Conservation (phyloP, 2,888 invertebrate species). For the Scrobipalpa costella region DNA sequence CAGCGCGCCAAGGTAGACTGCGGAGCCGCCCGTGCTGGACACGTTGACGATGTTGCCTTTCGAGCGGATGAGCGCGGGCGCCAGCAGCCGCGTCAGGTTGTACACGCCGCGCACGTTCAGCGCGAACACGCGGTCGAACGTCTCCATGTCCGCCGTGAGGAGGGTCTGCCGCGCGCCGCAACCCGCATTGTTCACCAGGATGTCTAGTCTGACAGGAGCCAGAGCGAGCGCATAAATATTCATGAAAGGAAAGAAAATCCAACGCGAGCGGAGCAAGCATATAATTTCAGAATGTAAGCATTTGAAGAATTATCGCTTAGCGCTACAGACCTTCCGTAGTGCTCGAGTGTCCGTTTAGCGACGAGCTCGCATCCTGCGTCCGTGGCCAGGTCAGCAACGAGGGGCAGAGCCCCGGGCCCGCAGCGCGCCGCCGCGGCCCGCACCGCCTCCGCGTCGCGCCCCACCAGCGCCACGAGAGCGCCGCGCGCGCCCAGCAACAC, state of each 20-base stretch:
- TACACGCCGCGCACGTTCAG: constrained; percentile 83
- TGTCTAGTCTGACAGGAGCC: constrained; percentile 47
- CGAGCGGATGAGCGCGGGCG: constrained; percentile 83
- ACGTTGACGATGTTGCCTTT: constrained; percentile 88
- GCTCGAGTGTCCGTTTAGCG: constrained; percentile 43
- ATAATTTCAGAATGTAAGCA: background rate
- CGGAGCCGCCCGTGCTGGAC: constrained; percentile 83
- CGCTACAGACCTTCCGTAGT: constrained; percentile 24
- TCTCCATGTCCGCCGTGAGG: constrained; percentile 38
- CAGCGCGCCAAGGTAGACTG: constrained; percentile 89
- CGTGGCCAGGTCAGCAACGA: constrained; percentile 50
- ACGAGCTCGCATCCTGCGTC: constrained; percentile 49
- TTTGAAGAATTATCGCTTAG: background rate
- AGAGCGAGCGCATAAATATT: background rate
- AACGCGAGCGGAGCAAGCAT: background rate
- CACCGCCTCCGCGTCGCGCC: constrained; percentile 35
- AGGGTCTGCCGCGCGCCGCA: constrained; percentile 60
- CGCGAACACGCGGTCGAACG: constrained; percentile 76
- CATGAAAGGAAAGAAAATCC: background rate
- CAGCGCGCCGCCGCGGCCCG: constrained; percentile 40
- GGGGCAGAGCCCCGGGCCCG: constrained; percentile 40
- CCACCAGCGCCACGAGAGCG: constrained; percentile 47
- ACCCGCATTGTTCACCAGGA: constrained; percentile 78
- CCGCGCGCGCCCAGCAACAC: constrained; percentile 45
- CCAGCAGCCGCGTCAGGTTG: constrained; percentile 83